Base-by-base conservation (phyloP, 2,888 invertebrate species). In the Drosophila paranaensis region DNA sequence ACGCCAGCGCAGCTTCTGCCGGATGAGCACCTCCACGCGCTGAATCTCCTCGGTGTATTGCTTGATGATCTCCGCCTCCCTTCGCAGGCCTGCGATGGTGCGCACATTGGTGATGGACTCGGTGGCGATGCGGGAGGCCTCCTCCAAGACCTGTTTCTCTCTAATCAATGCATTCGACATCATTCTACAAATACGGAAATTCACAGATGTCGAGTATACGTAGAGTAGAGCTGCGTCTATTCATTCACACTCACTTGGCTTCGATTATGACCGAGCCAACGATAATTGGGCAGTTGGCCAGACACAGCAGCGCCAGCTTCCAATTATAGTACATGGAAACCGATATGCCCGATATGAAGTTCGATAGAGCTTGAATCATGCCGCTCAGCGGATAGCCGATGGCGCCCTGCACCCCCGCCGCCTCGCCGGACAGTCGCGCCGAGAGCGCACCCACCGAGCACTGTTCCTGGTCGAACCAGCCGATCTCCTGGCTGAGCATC, bases 101-200 rank as follows among this genome's bases (percentile, higher is more conserved):
- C 96, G 93, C 10, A 96, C 95, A 83, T 96, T 96, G 2, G 94
- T 93, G 46, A 96, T 95, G 0, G 96, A 96, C 79, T 96, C 96
- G 0, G 96, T 95, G 0, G 96, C 96, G 27, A 96, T 95, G 53
- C 95, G 95, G 6, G 95, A 95, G 0, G 96, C 95, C 45, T 93
- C 93, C 82, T 96, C 95, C 25, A 95, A 94, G 0, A 95, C 95
- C 68, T 93, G 93, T 64, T 96, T 94, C 77, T 96, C 96, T 0
- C 94, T 92, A 2, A 94, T 90, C 35, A 95, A 93, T 5, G 95
- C 95, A 0, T 94, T 94, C 2, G 95, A 93, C 92, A 96, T 94
- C 74, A 95, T 94, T 35, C 94, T 92, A 33, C 6, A 69, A 64
- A 61, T 0, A 27, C 27, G 5, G 0, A 4, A 13, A 16, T 9